A percentile compares a stretch with the other conserved stretches of the same genome.
Conservation (phyloP, 2,113 vertebrate genomes). For the Neodon shergylaensis region DNA sequence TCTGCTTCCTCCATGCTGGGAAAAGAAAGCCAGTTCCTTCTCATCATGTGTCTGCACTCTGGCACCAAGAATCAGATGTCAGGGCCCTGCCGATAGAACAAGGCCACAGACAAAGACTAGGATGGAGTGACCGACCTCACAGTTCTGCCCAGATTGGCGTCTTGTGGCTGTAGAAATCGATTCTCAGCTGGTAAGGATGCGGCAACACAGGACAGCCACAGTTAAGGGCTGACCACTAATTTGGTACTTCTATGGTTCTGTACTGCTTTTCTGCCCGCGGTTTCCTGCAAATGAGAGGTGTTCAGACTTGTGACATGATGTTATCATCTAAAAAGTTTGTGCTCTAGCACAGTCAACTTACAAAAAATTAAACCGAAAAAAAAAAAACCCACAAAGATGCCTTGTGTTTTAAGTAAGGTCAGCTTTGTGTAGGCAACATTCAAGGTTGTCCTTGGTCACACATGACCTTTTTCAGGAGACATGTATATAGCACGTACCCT, state of each 20-base stretch:
- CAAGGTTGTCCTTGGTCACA: not conserved
- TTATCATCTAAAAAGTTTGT: not conserved
- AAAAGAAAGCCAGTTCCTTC: not conserved
- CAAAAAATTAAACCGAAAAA: not conserved
- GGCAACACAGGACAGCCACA: not conserved
- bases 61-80: not conserved
- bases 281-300: constrained; percentile 57
- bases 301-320: not conserved
- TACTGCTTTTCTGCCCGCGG: constrained; percentile 52
- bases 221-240: constrained; percentile 51
- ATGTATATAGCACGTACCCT: not conserved
- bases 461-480: not conserved
- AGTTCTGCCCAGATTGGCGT: not conserved
- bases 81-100: not conserved
- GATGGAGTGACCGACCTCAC: not conserved
- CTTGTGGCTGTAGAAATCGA: not conserved
- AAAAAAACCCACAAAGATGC: not conserved
- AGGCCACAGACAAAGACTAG: not conserved
- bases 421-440: not conserved
- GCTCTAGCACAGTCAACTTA: not conserved
- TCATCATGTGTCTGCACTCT: not conserved
- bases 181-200: constrained; percentile 18
- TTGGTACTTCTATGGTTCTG: not conserved
- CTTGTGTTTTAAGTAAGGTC: not conserved
- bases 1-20: constrained; percentile 8